Evolutionary conservation across 64 coral and sea anemone species (phyloP).

Genomic region (Montipora efflorescens): DNA sequence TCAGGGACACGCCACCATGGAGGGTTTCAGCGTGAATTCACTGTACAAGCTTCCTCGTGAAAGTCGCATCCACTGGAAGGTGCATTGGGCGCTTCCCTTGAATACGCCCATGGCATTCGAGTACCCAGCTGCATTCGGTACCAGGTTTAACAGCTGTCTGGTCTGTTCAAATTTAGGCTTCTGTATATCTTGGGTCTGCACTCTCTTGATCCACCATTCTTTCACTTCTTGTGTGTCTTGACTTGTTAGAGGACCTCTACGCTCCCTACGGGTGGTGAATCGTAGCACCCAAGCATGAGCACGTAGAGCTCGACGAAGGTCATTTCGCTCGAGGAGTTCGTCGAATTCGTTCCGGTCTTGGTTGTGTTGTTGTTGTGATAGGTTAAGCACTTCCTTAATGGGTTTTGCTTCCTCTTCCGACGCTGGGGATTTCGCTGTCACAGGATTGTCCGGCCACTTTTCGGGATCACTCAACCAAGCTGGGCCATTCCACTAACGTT

Average conservation of each 20-base stretch:
- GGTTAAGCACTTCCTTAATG: constrained; percentile 38
- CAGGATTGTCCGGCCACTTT: constrained; percentile 66
- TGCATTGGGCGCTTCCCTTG: constrained; percentile 32
- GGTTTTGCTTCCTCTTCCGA: constrained; percentile 40
- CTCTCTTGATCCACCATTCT: constrained; percentile 36
- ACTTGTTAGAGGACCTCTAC: constrained; percentile 38
- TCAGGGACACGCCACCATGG: constrained; percentile 26
- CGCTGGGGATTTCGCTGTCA: constrained; percentile 6
- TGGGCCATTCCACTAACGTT: constrained; percentile 47
- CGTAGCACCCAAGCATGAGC: constrained; percentile 52
- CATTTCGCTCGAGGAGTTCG: constrained; percentile 33
- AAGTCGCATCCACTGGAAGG: neutral
- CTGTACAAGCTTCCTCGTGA: constrained; percentile 6
- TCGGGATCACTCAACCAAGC: constrained; percentile 22
- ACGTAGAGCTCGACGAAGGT: neutral
- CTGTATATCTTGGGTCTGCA: constrained; percentile 22
- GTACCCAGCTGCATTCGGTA: constrained; percentile 32
- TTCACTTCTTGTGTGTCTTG: constrained; percentile 47
- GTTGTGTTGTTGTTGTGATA: neutral
- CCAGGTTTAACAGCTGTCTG: constrained; percentile 30
- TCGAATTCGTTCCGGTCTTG: constrained; percentile 17
- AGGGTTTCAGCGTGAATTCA: constrained; percentile 12
- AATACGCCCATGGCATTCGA: constrained; percentile 48
- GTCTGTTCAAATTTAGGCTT: constrained; percentile 33
- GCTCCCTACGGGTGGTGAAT: neutral